Evolutionary conservation across 92 coral and sea anemone species (phyloP).

Genomic region (Zoanthus solanderi): DNA sequence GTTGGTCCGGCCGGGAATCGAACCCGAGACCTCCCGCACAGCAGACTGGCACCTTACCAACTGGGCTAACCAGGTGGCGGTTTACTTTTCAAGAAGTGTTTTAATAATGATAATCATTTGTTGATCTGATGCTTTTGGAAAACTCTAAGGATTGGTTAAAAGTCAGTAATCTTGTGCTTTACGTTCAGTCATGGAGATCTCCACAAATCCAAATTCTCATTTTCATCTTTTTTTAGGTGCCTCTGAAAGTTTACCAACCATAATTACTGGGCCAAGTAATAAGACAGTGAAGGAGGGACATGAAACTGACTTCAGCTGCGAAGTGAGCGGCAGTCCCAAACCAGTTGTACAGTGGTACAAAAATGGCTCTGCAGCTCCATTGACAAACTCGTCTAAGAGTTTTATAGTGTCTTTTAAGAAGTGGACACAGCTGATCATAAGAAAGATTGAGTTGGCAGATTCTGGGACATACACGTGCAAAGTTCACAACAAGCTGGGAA

Average conservation of each 20-base stretch:
- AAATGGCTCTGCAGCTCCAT: constrained; percentile 38
- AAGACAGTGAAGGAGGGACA: constrained; percentile 69
- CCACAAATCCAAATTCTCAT: background rate
- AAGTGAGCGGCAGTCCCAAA: constrained; percentile 77
- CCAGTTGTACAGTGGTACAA: constrained; percentile 81
- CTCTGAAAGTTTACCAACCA: constrained; percentile 74
- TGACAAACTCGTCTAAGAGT: constrained; percentile 64
- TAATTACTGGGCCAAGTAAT: constrained; percentile 60
- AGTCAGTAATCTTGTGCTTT: too few species aligned
- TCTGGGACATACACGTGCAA: constrained; percentile 77
- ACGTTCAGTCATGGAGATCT: too few species aligned
- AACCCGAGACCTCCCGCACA: too few species aligned
- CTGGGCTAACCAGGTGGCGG: too few species aligned
- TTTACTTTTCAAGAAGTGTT: too few species aligned
- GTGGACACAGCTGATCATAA: constrained; percentile 65
- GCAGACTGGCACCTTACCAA: too few species aligned
- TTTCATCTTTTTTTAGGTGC: constrained; percentile 46
- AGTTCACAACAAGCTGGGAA: constrained; percentile 75
- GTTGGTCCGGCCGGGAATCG: too few species aligned
- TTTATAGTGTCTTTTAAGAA: constrained; percentile 48
- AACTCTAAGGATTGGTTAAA: too few species aligned
- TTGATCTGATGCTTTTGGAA: too few species aligned
- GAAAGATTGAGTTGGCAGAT: constrained; percentile 56
- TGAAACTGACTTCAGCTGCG: constrained; percentile 70
- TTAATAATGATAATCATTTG: too few species aligned